A percentile compares a stretch with the other conserved stretches of the same genome.
Evolutionary conservation across 2,797 vertebrate genomes (phyloP).

Genomic region (Rhadinocentrus ornatus): DNA sequence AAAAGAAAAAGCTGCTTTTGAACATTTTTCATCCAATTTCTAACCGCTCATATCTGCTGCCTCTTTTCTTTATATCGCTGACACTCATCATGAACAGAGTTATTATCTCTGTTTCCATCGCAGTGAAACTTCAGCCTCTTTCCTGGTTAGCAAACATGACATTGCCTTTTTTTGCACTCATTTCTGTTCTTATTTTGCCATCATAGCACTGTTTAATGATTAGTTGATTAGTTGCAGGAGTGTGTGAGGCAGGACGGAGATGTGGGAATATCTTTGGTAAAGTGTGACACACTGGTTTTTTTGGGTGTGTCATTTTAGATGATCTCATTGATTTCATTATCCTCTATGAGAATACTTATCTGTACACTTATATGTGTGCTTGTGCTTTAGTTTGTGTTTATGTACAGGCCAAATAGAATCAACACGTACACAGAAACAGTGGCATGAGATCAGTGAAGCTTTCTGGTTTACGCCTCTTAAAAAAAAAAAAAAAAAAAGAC

Average conservation of each 20-base stretch:
- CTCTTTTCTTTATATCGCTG: slow-evolving; percentile 4
- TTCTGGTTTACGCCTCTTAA: not conserved
- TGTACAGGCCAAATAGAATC: not conserved
- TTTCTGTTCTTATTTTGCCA: slow-evolving; percentile 65
- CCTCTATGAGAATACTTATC: not conserved
- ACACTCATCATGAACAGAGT: slow-evolving; percentile 23
- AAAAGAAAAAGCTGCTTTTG: not conserved
- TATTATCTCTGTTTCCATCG: slow-evolving; percentile 36
- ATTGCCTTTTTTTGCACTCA: slow-evolving; percentile 48
- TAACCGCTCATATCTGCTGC: slow-evolving; percentile 19
- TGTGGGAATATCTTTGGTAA: slow-evolving; percentile 6
- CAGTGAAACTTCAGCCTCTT: slow-evolving; percentile 36
- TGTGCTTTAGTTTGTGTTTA: not conserved
- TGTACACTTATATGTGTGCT: not conserved
- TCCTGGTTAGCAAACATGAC: slow-evolving; percentile 44
- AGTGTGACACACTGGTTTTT: not conserved
- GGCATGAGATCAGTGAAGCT: not conserved
- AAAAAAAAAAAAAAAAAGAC: not conserved
- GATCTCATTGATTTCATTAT: not conserved
- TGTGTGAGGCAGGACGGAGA: slow-evolving; percentile 5
- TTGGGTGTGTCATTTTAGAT: not conserved
- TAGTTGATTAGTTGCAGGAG: slow-evolving; percentile 28
- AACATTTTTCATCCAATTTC: slow-evolving; percentile 14
- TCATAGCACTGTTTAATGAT: slow-evolving; percentile 39
- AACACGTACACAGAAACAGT: not conserved